Conservation (phyloP, 2,888 invertebrate genomes). For the Erebia palarica region DNA sequence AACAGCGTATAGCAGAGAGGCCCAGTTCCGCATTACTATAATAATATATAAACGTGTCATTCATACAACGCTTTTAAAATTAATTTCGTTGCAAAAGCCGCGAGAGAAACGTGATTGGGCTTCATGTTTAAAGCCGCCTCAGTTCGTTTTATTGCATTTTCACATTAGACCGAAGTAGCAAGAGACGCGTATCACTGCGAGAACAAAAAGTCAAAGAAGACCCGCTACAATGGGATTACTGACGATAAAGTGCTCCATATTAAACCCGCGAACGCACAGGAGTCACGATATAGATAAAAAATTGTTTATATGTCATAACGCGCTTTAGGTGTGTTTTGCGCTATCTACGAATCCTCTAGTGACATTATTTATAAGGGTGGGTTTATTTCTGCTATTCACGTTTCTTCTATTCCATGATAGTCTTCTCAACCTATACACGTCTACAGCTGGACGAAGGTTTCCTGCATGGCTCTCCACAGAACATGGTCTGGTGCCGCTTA, state of each 20-base stretch:
- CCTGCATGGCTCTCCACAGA: too few species aligned
- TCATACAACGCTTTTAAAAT: too few species aligned
- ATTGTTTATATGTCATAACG: conserved; percentile 61
- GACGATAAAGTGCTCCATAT: conserved; percentile 66
- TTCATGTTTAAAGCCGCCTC: conserved; percentile 13
- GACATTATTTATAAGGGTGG: conserved; percentile 45
- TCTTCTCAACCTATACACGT: too few species aligned
- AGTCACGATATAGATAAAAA: conserved; percentile 69
- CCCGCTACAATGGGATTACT: conserved; percentile 58
- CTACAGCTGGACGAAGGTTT: too few species aligned
- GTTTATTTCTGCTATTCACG: not conserved
- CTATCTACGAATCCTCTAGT: conserved; percentile 37
- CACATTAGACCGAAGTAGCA: conserved; percentile 53
- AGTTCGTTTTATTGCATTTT: conserved; percentile 57
- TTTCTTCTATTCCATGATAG: not conserved
- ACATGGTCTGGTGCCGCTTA: too few species aligned
- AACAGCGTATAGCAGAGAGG: too few species aligned
- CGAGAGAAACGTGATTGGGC: too few species aligned
- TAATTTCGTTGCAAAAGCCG: too few species aligned
- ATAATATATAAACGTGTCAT: too few species aligned
- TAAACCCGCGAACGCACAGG: conserved; percentile 60
- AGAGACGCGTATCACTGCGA: conserved; percentile 28
- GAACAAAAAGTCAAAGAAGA: conserved; percentile 46
- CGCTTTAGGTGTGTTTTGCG: conserved; percentile 43
- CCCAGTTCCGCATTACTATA: too few species aligned